Conservation (phyloP, 1,140 invertebrate genomes). For the Drosophila murphyi region DNA sequence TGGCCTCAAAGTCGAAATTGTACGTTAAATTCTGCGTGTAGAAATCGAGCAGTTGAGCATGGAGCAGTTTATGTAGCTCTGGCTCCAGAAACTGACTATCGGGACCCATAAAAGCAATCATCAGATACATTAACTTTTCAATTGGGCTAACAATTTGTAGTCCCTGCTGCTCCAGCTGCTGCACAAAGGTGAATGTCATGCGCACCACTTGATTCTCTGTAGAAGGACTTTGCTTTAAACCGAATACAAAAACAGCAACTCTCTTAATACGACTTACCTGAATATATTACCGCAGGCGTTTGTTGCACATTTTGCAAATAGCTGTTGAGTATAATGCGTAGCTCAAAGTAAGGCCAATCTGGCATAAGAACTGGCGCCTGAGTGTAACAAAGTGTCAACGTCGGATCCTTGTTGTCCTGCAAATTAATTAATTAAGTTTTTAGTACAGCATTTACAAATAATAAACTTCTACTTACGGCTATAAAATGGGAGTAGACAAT, state of each 20-base stretch:
- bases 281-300: slow-evolving; percentile 53
- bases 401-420: slow-evolving; percentile 72
- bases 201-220: slow-evolving; percentile 72
- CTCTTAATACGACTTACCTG: slow-evolving; percentile 49
- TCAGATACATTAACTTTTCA: slow-evolving; percentile 82
- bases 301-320: slow-evolving; percentile 78
- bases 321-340: slow-evolving; percentile 72
- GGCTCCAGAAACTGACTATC: slow-evolving; percentile 71
- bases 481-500: slow-evolving; percentile 73
- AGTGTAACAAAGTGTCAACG: slow-evolving; percentile 62
- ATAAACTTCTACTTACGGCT: slow-evolving; percentile 54
- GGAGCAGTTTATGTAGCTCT: slow-evolving; percentile 61
- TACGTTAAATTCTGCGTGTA: slow-evolving; percentile 41
- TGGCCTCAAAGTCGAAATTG: slow-evolving; percentile 69
- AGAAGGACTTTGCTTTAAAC: not conserved
- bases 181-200: slow-evolving; percentile 77
- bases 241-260: not conserved
- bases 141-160: slow-evolving; percentile 69
- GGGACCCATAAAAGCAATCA: slow-evolving; percentile 81
- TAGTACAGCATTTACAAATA: not conserved
- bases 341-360: slow-evolving; percentile 80
- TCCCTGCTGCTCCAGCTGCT: slow-evolving; percentile 63
- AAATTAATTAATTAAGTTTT: not conserved
- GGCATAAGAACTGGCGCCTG: slow-evolving; percentile 65
- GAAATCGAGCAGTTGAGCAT: slow-evolving; percentile 56